Conservation (phyloP, 2,888 invertebrate genomes). For the Scaptomyza parva region DNA sequence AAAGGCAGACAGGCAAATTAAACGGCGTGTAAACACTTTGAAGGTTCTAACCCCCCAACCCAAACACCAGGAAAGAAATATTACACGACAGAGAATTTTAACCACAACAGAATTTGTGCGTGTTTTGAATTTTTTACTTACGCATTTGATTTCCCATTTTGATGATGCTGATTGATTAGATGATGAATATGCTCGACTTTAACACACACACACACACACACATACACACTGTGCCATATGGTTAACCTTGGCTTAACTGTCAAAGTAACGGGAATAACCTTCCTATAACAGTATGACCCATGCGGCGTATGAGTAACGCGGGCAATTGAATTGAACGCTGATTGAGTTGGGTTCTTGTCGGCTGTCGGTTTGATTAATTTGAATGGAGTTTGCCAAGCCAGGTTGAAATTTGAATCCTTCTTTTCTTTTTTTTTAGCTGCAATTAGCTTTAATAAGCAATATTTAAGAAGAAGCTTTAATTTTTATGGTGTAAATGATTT, state of each 20-base stretch:
- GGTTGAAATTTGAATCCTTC: slow-evolving; percentile 14
- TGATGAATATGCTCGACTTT: slow-evolving; percentile 46
- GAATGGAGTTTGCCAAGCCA: slow-evolving; percentile 7
- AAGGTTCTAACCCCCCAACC: slow-evolving; percentile 35
- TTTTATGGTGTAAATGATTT: no score
- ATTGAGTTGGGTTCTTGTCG: slow-evolving; percentile 51
- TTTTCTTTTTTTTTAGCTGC: slow-evolving; percentile 6
- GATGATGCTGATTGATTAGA: slow-evolving; percentile 71
- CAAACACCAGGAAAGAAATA: neutral
- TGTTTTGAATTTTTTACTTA: slow-evolving; percentile 52
- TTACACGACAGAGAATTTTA: no score
- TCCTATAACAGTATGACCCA: neutral
- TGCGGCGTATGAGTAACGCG: slow-evolving; percentile 52
- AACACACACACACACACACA: neutral
- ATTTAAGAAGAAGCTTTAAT: no score
- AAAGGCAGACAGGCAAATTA: slow-evolving; percentile 76
- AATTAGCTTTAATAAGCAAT: no score
- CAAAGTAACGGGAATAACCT: slow-evolving; percentile 7
- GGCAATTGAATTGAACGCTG: slow-evolving; percentile 54
- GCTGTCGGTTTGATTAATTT: slow-evolving; percentile 42
- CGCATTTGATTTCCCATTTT: slow-evolving; percentile 62
- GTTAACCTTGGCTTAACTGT: slow-evolving; percentile 45
- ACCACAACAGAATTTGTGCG: slow-evolving; percentile 11
- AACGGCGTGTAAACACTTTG: slow-evolving; percentile 78
- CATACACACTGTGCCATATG: slow-evolving; percentile 15